A percentile compares a stretch with the other conserved stretches of the same genome.
These are phyloP conservation scores for Machimus rusticus DNA, from an alignment of 2,888 invertebrate species.

Conservation along the genomic window DNA sequence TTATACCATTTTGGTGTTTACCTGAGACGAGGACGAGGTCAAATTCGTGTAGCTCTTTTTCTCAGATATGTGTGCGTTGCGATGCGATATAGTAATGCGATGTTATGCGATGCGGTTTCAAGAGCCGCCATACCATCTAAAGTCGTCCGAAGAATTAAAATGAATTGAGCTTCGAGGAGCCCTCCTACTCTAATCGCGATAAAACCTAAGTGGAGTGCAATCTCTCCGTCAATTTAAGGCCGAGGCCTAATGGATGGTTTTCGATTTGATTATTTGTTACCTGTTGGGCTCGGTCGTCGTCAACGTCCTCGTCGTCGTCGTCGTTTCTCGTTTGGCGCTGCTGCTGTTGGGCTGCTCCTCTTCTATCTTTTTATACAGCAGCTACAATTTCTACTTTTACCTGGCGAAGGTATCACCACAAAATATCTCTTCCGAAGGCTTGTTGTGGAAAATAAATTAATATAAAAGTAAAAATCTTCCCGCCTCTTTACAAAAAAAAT, in stretches of 20 bases:
- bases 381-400: background rate
- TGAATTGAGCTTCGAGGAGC: background rate
- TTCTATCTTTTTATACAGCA: background rate
- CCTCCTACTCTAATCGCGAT: constrained; percentile 13
- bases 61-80: background rate
- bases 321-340: background rate
- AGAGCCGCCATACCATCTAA: background rate
- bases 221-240: constrained; percentile 1
- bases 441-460: background rate
- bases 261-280: constrained; percentile 21
- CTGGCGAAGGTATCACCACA: background rate
- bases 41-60: background rate
- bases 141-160: background rate
- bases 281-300: background rate
- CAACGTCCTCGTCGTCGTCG: background rate
- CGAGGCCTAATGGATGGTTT: constrained; percentile 20
- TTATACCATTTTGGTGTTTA: background rate
- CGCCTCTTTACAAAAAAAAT: background rate
- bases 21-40: background rate
- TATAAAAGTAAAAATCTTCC: background rate
- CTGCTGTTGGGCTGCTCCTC: background rate
- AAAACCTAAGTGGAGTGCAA: constrained; percentile 32
- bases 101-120: no score
- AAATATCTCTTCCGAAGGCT: background rate
- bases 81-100: no score